These are phyloP conservation scores for Enteromius viviparus DNA, from an alignment of 2,797 vertebrate genomes.

Conservation along the genomic window DNA sequence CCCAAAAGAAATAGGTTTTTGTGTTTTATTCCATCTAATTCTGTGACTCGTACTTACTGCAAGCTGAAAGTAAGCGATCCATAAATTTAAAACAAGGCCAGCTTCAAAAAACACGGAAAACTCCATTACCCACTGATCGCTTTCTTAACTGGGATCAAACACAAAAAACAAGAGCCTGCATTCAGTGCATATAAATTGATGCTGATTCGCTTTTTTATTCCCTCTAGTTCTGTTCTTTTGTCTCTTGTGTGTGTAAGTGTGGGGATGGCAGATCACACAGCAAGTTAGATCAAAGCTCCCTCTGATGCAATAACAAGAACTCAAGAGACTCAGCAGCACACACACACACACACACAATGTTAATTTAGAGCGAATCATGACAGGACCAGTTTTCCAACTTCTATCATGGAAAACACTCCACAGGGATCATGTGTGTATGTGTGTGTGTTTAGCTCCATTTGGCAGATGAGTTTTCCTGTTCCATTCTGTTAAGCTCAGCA, in stretches of 20 bases:
- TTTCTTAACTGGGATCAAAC: constrained; percentile 26
- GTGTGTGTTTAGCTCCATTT: constrained; percentile 40
- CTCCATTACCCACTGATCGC: constrained; percentile 1
- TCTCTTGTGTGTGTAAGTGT: constrained; percentile 18
- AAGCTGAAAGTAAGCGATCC: constrained; percentile 35
- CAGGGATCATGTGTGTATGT: constrained; percentile 28
- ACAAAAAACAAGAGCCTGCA: constrained; percentile 18
- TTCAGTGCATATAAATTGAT: constrained; percentile 32
- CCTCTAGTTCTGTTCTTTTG: constrained; percentile 14
- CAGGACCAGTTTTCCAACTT: constrained; percentile 44
- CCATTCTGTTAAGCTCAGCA: constrained; percentile 61
- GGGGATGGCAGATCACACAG: constrained; percentile 38
- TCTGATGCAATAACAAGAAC: constrained; percentile 20
- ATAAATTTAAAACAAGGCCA: constrained; percentile 17
- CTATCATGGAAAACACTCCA: constrained; percentile 49
- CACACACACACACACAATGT: constrained; percentile 24
- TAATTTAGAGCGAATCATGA: constrained; percentile 44
- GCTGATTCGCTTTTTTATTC: constrained; percentile 18
- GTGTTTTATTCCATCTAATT: constrained; percentile 40
- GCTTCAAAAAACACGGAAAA: constrained; percentile 20
- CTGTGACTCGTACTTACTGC: constrained; percentile 26
- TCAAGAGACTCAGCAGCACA: constrained; percentile 6
- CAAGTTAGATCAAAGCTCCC: constrained; percentile 43
- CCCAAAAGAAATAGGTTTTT: constrained; percentile 49
- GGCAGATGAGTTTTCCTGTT: constrained; percentile 54